These are phyloP conservation scores for Oreonectes daqikongensis DNA, from an alignment of 2,797 vertebrate species.

Conservation along the genomic window DNA sequence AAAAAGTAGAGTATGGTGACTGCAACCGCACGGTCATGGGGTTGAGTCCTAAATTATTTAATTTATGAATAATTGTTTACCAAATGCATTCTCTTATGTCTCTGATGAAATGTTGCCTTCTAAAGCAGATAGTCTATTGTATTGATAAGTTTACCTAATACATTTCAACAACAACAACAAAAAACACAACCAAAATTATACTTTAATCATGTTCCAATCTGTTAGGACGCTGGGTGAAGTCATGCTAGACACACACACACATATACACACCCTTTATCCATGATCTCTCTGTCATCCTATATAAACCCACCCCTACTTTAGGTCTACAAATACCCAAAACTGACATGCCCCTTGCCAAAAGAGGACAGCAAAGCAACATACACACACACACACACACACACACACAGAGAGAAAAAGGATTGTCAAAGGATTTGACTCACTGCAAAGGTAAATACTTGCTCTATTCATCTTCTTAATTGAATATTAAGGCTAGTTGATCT, in stretches of 20 bases:
- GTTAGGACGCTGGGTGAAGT: slow-evolving; percentile 51
- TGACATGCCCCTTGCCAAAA: slow-evolving; percentile 47
- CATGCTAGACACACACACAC: slow-evolving; percentile 42
- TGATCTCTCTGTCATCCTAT: slow-evolving; percentile 64
- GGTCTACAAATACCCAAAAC: slow-evolving; percentile 73
- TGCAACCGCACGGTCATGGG: background rate
- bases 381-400: too few species aligned
- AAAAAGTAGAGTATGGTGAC: background rate
- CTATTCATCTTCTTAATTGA: background rate
- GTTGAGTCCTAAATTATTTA: background rate
- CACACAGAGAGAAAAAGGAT: too few species aligned
- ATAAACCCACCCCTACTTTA: slow-evolving; percentile 78
- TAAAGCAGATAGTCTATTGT: background rate
- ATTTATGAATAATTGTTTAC: background rate
- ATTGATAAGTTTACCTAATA: too few species aligned
- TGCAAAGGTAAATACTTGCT: slow-evolving; percentile 40
- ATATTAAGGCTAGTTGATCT: background rate
- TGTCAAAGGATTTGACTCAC: too few species aligned
- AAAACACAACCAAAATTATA: slow-evolving; percentile 57
- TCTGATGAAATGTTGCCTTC: background rate
- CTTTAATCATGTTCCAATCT: slow-evolving; percentile 69
- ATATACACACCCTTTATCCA: slow-evolving; percentile 67
- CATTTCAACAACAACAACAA: slow-evolving; percentile 39
- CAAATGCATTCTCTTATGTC: slow-evolving; percentile 8
- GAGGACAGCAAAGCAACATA: slow-evolving; percentile 46